Conservation (phyloP, 2,113 vertebrate species). For the Scomber japonicus region DNA sequence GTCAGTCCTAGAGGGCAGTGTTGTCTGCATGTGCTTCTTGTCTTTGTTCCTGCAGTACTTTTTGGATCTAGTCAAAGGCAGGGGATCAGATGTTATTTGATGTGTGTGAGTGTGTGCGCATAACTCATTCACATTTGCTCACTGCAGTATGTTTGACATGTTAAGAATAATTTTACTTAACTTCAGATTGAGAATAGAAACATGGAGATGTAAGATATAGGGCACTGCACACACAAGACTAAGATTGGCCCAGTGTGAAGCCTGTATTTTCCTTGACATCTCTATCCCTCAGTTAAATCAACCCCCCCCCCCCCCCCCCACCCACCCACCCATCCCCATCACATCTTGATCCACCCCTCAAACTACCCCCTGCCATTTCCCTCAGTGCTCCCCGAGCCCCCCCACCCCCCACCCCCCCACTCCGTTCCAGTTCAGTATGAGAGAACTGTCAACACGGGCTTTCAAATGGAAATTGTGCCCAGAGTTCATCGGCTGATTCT, state of each 20-base stretch:
- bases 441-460: slow-evolving; percentile 48
- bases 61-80: not conserved
- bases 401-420: too few relatives aligned
- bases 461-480: slow-evolving; percentile 79
- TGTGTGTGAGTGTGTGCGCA: not conserved
- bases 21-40: slow-evolving; percentile 36
- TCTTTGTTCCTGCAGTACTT: not conserved
- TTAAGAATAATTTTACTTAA: slow-evolving; percentile 17
- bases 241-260: slow-evolving; percentile 27
- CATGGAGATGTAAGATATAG: not conserved
- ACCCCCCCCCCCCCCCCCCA: not conserved
- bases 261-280: slow-evolving; percentile 18
- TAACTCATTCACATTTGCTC: not conserved
- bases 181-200: not conserved
- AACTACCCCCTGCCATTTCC: slow-evolving; percentile 7
- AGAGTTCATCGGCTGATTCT: slow-evolving; percentile 37
- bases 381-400: slow-evolving; percentile 12
- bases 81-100: slow-evolving; percentile 39
- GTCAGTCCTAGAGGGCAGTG: slow-evolving; percentile 66
- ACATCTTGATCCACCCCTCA: slow-evolving; percentile 10
- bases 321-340: not conserved
- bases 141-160: not conserved
- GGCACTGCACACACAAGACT: not conserved
- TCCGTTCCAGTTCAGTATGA: slow-evolving; percentile 51
- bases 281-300: slow-evolving; percentile 4